Percentiles rank a stretch among this genome's conserved stretches.
Conservation (phyloP, 2,888 invertebrate genomes). For the Tanaodytes sp. region DNA sequence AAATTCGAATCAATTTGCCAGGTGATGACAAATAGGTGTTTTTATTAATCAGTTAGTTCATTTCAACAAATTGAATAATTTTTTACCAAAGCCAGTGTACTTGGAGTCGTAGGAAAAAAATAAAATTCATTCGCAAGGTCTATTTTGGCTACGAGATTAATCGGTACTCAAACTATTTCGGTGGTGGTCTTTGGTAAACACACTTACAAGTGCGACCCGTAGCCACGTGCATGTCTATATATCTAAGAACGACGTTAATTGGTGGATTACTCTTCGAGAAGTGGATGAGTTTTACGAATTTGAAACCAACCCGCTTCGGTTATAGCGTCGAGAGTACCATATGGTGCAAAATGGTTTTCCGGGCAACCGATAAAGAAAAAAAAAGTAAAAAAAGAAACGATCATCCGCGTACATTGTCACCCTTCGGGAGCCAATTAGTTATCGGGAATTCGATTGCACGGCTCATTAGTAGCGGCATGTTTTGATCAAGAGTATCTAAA, state of each 20-base stretch:
- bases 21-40: too few species aligned
- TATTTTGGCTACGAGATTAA: conserved; percentile 35
- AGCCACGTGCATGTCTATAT: conserved; percentile 32
- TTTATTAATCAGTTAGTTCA: too few species aligned
- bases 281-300: conserved; percentile 6
- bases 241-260: conserved; percentile 43
- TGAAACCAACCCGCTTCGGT: neutral
- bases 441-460: conserved; percentile 5
- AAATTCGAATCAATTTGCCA: too few species aligned
- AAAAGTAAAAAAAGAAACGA: conserved; percentile 10
- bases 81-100: too few species aligned
- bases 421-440: conserved; percentile 16
- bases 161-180: conserved; percentile 24
- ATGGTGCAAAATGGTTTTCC: conserved; percentile 7
- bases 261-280: conserved; percentile 28
- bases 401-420: neutral
- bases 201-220: conserved; percentile 14
- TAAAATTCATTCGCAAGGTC: too few species aligned
- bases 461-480: conserved; percentile 13
- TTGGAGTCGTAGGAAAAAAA: too few species aligned
- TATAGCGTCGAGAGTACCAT: conserved; percentile 21
- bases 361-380: neutral
- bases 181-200: conserved; percentile 19
- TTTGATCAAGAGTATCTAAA: conserved; percentile 15
- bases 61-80: too few species aligned